Percentiles rank a stretch among this genome's conserved stretches.
phyloP scores from a whole-genome alignment of 2,797 vertebrate genomes.

The Aldrovandia affinis region DNA sequence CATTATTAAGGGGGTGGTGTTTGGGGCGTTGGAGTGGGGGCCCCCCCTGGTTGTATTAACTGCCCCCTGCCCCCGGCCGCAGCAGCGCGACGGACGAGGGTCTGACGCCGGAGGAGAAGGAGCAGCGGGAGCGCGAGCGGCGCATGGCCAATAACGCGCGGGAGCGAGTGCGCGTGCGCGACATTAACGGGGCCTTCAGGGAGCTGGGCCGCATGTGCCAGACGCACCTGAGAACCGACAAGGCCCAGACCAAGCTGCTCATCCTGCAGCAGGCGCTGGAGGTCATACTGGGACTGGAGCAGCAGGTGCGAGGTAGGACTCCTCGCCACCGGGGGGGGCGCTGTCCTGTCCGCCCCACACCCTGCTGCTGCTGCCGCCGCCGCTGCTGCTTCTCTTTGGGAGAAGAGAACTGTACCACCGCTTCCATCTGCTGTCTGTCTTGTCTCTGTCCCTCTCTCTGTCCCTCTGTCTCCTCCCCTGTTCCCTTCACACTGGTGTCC shows the following conservation, averaged over 20 bases:
- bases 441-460: not conserved
- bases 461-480: not conserved
- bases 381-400: not conserved
- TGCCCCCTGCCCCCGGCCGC: conserved; percentile 20
- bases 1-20: too few species aligned
- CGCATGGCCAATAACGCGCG: conserved; percentile 97
- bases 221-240: conserved; percentile 98
- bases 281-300: conserved; percentile 98
- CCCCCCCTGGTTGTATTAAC: not conserved
- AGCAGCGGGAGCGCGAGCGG: conserved; percentile 94
- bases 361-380: conserved; percentile 11
- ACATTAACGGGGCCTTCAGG: conserved; percentile 99
- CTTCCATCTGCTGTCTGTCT: not conserved
- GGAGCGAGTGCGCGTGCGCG: conserved; percentile 95
- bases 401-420: not conserved
- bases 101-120: conserved; percentile 96
- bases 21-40: too few species aligned
- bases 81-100: conserved; percentile 85
- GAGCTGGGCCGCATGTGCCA: conserved; percentile 98
- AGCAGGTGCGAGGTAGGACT: conserved; percentile 99
- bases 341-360: not conserved
- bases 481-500: too few species aligned
- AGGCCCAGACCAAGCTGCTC: conserved; percentile 98
- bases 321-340: not conserved
- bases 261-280: conserved; percentile 98